A percentile compares a stretch with the other conserved stretches of the same genome.
Evolutionary conservation across 2,113 vertebrate genomes (phyloP).

Genomic region (Symphodus melops): DNA sequence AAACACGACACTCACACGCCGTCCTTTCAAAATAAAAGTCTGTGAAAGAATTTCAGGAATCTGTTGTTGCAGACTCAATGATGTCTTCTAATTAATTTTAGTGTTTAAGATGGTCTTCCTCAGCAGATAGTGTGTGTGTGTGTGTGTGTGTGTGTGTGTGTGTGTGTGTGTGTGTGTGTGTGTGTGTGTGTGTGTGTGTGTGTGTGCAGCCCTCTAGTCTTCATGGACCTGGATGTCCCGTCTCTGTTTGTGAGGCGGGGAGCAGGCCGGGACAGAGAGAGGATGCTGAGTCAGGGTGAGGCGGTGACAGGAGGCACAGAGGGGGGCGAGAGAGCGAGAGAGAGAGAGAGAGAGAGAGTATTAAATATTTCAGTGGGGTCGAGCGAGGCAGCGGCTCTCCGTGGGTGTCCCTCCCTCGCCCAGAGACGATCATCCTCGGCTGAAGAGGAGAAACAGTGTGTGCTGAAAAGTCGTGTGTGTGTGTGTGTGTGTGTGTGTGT

Average conservation of each 20-base stretch:
- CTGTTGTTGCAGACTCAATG: too few relatives aligned
- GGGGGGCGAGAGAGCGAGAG: neutral
- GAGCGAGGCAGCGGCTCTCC: slow-evolving; percentile 3
- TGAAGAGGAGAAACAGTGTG: neutral
- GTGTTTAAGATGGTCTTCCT: too few relatives aligned
- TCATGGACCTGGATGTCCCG: neutral
- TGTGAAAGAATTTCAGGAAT: too few relatives aligned
- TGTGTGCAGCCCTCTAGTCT: too few relatives aligned
- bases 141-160: too few relatives aligned
- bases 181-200: too few relatives aligned
- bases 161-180: too few relatives aligned
- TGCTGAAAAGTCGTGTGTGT: neutral
- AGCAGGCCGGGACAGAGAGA: neutral
- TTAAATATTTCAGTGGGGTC: slow-evolving; percentile 39
- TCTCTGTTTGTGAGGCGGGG: too few relatives aligned
- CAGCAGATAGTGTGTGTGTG: too few relatives aligned
- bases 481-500: too few relatives aligned
- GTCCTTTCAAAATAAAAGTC: too few relatives aligned
- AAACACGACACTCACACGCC: neutral
- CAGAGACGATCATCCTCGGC: neutral
- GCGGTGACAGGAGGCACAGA: neutral
- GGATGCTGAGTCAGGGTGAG: slow-evolving; percentile 39
- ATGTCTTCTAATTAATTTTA: too few relatives aligned
- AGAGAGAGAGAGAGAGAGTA: neutral
- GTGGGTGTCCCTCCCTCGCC: neutral